Base-by-base conservation (phyloP, 1,140 invertebrate species). In the Pseudomyrmex cubaensis region DNA sequence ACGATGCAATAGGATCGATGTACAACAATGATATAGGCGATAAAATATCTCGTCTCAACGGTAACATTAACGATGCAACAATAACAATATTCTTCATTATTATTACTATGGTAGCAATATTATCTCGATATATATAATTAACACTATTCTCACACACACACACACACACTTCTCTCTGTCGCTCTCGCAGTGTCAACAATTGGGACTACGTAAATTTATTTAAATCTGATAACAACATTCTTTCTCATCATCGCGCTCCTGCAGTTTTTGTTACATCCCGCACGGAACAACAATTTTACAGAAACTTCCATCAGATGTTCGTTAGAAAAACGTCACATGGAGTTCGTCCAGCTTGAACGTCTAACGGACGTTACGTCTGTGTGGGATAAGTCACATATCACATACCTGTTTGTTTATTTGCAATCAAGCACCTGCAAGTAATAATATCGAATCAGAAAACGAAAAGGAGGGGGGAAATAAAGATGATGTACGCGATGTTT, bases 11-110 rank as follows among this genome's bases (percentile, higher is more conserved):
- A 48, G 35, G 52, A 20, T 74, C 54, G 44, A 46, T 64, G 61
- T 35, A 35, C 50, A 75, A 73, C 59, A 83, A 63, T 83, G 69
- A 85, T 50, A 25, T 35, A 25, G 52, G 64, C 73, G 69, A 73
- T 64, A 82, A 80, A 84, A 69, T 84, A 83, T 52, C 35, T 35
- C 22, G 44, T 72, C 66, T 70, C 56, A 80, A 80, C 54, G 44
- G 64, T 72, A 80, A 72, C 76, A 80, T 80, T 72, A 72, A 72
- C 76, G 76, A 35, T 15, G 54, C 46, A 80, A 80, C 76, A 70
- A 80, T 85, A 85, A 85, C 56, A 52, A 83, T 66, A 74, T 74
- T 59, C 52, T 35, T 66, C 12, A 83, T 66, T 46, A 64, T 72
- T 70, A 64, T 46, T 54, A 83, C 22, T 69, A 83, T 54, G 35